A percentile compares a stretch with the other conserved stretches of the same genome.
Evolutionary conservation across 1,140 invertebrate species (phyloP).

Genomic region (Drosophila lini): DNA sequence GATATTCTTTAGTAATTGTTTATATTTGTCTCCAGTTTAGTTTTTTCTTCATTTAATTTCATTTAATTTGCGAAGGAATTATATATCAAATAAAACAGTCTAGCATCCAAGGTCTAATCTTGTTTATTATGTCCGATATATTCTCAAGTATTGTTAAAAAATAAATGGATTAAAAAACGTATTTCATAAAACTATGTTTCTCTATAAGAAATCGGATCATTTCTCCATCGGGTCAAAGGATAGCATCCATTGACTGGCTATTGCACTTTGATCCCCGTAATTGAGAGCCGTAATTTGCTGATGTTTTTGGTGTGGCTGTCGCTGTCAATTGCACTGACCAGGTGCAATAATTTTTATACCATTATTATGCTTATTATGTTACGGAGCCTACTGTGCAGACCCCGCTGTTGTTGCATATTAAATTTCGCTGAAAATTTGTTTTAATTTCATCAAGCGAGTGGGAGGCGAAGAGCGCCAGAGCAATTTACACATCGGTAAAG

Average conservation of each 20-base stretch:
- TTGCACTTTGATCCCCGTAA: constrained; percentile 30
- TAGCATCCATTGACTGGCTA: not conserved
- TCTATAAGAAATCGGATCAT: not conserved
- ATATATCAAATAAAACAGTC: constrained; percentile 1
- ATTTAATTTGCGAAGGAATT: too few relatives aligned
- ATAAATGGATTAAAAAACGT: too few relatives aligned
- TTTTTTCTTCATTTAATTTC: not conserved
- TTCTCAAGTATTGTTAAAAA: too few relatives aligned
- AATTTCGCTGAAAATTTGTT: constrained; percentile 64
- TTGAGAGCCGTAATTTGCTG: constrained; percentile 15
- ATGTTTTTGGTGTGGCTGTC: constrained; percentile 16
- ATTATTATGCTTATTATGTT: constrained; percentile 50
- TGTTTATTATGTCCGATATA: too few relatives aligned
- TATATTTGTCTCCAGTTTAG: not conserved
- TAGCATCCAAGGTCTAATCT: not conserved
- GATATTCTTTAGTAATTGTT: not conserved
- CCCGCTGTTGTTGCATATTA: constrained; percentile 21
- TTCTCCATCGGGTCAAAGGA: too few relatives aligned
- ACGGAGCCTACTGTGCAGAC: constrained; percentile 6
- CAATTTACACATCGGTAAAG: constrained; percentile 79
- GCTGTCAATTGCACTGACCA: constrained; percentile 22
- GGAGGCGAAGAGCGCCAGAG: constrained; percentile 21
- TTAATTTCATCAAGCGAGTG: constrained; percentile 77
- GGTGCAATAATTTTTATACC: constrained; percentile 41
- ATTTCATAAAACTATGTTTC: too few relatives aligned